These are phyloP conservation scores for Marmota monax DNA, from an alignment of 2,113 vertebrate species.

Conservation along the genomic window DNA sequence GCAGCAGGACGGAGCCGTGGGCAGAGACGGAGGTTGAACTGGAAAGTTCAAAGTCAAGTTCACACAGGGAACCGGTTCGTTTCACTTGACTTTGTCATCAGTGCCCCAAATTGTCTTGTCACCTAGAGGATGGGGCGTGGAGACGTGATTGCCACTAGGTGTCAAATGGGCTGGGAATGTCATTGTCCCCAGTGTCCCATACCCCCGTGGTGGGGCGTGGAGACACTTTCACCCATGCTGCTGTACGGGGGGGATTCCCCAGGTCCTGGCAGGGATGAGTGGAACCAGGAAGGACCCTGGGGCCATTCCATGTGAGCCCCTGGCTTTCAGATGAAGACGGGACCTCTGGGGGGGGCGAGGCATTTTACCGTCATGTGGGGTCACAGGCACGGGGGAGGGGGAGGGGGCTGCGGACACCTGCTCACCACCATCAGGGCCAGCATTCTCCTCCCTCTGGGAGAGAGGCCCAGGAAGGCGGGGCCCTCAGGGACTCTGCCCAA, in stretches of 20 bases:
- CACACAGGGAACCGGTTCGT: no score
- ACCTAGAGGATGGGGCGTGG: not conserved
- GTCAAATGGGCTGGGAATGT: no score
- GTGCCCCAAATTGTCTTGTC: not conserved
- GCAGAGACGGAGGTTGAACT: not conserved
- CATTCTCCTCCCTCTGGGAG: not conserved
- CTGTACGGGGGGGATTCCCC: no score
- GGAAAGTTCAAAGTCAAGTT: not conserved
- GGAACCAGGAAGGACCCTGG: not conserved
- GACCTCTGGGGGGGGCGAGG: not conserved
- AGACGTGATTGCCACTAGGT: not conserved
- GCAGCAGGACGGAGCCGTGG: not conserved
- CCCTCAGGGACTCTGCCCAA: not conserved
- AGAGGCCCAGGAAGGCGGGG: not conserved
- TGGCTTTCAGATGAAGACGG: not conserved
- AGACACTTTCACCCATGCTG: not conserved
- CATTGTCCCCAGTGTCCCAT: no score
- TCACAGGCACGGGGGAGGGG: no score
- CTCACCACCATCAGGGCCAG: accelerated
- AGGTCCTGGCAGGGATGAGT: accelerated
- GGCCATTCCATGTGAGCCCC: not conserved
- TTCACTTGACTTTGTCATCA: no score
- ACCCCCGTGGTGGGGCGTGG: not conserved
- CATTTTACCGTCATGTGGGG: not conserved
- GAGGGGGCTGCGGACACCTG: not conserved